Evolutionary conservation across 2,113 vertebrate species (phyloP), one percentile per base, ranked within the genome.

Genomic region (Catharus bicknelli): DNA sequence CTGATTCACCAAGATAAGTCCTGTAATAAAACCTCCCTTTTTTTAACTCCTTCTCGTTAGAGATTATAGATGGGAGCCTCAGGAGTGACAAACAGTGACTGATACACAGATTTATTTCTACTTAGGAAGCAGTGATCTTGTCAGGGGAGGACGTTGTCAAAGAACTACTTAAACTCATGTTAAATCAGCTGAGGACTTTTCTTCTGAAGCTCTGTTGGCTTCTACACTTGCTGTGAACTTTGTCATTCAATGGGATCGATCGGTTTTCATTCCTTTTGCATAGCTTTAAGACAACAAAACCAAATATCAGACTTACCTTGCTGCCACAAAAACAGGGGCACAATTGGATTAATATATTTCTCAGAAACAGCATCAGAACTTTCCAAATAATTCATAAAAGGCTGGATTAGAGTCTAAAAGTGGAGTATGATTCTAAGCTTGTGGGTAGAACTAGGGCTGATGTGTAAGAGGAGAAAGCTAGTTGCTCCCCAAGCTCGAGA

Each of bases 1-100:
- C 75, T 77, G 72, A 92, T 90, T 81, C 76, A 90, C 53, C 43
- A 55, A 81, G 86, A 75, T 72, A 86, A 86, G 19, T 50, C 42
- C 58, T 77, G 72, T 27, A 80, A 85, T 47, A 92, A 91, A 90
- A 68, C 7, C 64, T 87, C 62, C 66, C 67, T 76, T 75, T 73
- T 38, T 91, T 90, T 84, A 90, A 93, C 83, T 86, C 43, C 27
- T 90, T 69, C 77, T 88, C 59, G 69, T 83, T 9, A 1, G 27
- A 83, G 21, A 66, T 59, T 82, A 38, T n/a, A 90, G 68, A 36
- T 3, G 1, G 30, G 50, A 89, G 36, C 21, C 53, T 85, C 59
- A 19, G 1, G 13, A 76, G 40, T 4, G 1, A 58, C 16, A 43
- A 93, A 73, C 12, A 62, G 59, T n/a, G 59, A 91, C 20, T 32